These are phyloP conservation scores for Naja naja DNA, from an alignment of 2,113 vertebrate species.

Conservation along the genomic window DNA sequence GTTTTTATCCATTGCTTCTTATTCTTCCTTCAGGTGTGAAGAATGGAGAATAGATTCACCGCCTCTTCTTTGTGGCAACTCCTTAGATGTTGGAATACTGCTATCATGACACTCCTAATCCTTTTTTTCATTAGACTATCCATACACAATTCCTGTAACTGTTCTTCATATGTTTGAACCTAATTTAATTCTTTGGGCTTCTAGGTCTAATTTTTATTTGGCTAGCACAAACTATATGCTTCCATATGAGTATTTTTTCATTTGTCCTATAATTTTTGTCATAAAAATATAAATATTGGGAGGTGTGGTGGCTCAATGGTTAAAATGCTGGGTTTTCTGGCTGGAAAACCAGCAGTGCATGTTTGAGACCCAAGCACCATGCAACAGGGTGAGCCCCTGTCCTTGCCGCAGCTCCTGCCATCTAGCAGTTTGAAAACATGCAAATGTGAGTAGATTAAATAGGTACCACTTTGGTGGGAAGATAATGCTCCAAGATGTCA, in stretches of 20 bases:
- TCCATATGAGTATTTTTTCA: background rate
- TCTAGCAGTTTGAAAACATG: background rate
- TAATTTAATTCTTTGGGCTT: background rate
- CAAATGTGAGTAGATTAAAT: background rate
- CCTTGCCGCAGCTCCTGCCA: background rate
- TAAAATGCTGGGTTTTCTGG: background rate
- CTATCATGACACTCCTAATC: background rate
- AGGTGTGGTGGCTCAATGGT: background rate
- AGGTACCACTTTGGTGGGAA: background rate
- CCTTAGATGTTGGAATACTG: background rate
- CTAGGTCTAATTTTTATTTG: background rate
- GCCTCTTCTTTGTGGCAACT: too few species aligned
- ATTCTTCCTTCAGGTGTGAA: too few species aligned
- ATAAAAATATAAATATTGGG: background rate
- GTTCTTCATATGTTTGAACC: background rate
- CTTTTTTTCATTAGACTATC: background rate
- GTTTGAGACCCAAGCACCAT: background rate
- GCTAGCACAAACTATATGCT: too few species aligned
- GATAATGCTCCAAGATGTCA: background rate
- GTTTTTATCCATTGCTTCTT: background rate
- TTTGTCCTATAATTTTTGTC: background rate
- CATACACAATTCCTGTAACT: background rate
- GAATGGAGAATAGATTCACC: background rate
- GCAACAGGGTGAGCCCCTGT: background rate
- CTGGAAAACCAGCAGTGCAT: background rate